Percentiles rank a stretch among this genome's conserved stretches.
These are phyloP conservation scores for Mastigias papua DNA, from an alignment of 30 jellyfish, hydroid and myxozoan species.

Conservation along the genomic window DNA sequence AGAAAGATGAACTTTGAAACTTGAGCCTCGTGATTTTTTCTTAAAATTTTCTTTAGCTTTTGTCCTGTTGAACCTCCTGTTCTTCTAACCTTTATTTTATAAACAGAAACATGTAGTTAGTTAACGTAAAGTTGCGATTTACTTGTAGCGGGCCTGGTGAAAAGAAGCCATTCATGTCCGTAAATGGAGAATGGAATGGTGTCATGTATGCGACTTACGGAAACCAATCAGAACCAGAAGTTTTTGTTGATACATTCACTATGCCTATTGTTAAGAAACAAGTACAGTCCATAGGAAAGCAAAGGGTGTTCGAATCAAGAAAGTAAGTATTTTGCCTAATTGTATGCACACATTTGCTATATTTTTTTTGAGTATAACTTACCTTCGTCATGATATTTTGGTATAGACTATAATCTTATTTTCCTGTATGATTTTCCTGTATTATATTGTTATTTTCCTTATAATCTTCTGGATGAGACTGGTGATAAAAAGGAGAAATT, in stretches of 20 bases:
- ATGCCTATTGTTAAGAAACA: slow-evolving; percentile 89
- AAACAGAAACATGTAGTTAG: background rate
- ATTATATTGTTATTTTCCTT: too few relatives aligned
- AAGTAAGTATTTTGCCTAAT: slow-evolving; percentile 41
- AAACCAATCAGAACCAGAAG: slow-evolving; percentile 77
- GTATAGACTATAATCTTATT: too few relatives aligned
- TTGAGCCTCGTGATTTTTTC: too few relatives aligned
- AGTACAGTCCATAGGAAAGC: slow-evolving; percentile 78
- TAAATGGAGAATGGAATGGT: slow-evolving; percentile 99
- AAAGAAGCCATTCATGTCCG: slow-evolving; percentile 89
- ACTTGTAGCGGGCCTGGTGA: slow-evolving; percentile 89
- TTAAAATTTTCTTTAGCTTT: too few relatives aligned
- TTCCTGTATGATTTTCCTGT: too few relatives aligned
- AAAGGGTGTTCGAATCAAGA: slow-evolving; percentile 85
- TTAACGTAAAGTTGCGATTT: background rate
- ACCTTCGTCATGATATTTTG: too few relatives aligned
- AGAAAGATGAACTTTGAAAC: too few relatives aligned
- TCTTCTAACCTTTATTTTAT: too few relatives aligned
- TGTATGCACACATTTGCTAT: background rate
- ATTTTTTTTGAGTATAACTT: background rate
- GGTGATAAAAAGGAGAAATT: too few relatives aligned
- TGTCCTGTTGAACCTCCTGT: too few relatives aligned
- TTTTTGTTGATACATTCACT: slow-evolving; percentile 85
- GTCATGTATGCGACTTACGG: slow-evolving; percentile 86
- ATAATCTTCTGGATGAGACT: too few relatives aligned